phyloP scores from a whole-genome alignment of 2,113 vertebrate genomes.

The Cinclus cinclus region DNA sequence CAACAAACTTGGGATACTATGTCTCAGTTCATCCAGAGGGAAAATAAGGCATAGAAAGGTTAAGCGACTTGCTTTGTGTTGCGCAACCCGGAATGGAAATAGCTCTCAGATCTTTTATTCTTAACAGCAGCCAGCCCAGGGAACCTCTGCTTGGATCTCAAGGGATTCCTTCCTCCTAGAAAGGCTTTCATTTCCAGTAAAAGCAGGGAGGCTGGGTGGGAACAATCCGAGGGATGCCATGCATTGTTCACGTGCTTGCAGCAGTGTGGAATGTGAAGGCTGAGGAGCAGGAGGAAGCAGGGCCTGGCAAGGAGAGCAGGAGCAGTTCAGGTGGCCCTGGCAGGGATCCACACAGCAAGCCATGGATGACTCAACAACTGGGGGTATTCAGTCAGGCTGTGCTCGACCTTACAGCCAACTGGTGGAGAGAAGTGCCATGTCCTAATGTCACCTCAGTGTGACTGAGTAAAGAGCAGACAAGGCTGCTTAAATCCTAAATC shows the following conservation, averaged over 20 bases:
- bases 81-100: not conserved
- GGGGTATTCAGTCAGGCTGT: not conserved
- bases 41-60: not conserved
- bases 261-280: constrained; percentile 19
- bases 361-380: not conserved
- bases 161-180: constrained; percentile 16
- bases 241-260: constrained; percentile 34
- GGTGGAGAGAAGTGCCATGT: not conserved
- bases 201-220: not conserved
- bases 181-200: constrained; percentile 3
- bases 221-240: not conserved
- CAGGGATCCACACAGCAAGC: not conserved
- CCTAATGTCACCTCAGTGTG: not conserved
- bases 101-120: not conserved
- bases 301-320: not conserved
- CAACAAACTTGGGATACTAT: accelerated
- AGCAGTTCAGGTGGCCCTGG: constrained; percentile 18
- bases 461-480: not conserved
- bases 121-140: not conserved
- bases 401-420: not conserved
- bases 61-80: not conserved
- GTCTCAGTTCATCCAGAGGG: not conserved
- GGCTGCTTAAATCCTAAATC: not conserved
- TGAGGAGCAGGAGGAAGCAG: constrained; percentile 13
- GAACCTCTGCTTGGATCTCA: not conserved